A percentile compares a stretch with the other conserved stretches of the same genome.
Evolutionary conservation across 2,888 invertebrate species (phyloP).

Genomic region (Andricus curvator): DNA sequence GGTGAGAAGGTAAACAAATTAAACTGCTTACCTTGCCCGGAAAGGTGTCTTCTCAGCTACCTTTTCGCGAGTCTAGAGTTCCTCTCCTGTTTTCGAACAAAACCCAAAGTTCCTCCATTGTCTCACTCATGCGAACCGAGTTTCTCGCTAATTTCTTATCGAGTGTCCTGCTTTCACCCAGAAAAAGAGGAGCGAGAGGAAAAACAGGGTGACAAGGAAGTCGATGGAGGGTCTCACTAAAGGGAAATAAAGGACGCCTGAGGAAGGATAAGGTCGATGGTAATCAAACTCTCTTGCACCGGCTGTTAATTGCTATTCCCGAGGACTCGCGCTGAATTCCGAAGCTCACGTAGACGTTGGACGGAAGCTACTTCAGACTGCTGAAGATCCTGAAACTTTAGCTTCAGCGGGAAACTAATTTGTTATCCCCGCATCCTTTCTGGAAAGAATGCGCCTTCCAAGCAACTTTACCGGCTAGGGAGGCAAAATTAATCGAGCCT

Average conservation of each 20-base stretch:
- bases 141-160: constrained; percentile 22
- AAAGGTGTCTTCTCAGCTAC: constrained; percentile 18
- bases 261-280: constrained; percentile 61
- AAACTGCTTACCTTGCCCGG: constrained; percentile 32
- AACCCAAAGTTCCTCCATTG: constrained; percentile 25
- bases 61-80: constrained; percentile 16
- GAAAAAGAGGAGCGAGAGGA: not conserved
- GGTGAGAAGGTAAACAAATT: constrained; percentile 34
- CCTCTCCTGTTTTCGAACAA: constrained; percentile 8
- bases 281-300: constrained; percentile 70
- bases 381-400: constrained; percentile 40
- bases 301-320: constrained; percentile 70
- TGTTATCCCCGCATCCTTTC: constrained; percentile 41
- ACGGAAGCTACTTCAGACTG: constrained; percentile 40
- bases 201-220: constrained; percentile 20
- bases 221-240: not conserved
- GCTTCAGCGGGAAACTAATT: constrained; percentile 34
- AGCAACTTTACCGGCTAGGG: constrained; percentile 24
- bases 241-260: constrained; percentile 41
- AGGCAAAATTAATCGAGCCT: constrained; percentile 35
- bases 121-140: not conserved
- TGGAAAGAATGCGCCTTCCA: constrained; percentile 31
- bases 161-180: not conserved
- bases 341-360: constrained; percentile 51
- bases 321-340: constrained; percentile 64